A percentile compares a stretch with the other conserved stretches of the same genome.
Evolutionary conservation across 2,113 vertebrate genomes (phyloP).

Genomic region (Xenopus tropicalis): DNA sequence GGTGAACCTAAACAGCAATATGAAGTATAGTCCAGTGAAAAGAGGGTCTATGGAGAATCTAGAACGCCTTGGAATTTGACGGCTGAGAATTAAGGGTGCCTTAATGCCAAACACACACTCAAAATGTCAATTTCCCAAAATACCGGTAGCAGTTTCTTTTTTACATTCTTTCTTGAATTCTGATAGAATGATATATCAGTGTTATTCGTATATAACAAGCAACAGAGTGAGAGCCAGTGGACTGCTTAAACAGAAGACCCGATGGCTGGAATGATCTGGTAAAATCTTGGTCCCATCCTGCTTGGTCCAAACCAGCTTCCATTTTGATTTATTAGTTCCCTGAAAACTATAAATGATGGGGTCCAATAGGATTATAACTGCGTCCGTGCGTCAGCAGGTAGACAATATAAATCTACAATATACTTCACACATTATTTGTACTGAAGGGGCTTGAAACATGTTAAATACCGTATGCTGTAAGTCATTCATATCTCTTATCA

Average conservation of each 20-base stretch:
- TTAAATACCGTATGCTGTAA: too few species aligned
- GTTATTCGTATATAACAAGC: background rate
- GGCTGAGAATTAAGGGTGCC: background rate
- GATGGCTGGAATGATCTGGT: background rate
- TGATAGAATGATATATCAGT: background rate
- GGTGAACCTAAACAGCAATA: background rate
- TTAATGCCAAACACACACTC: conserved; percentile 4
- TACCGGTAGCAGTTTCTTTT: background rate
- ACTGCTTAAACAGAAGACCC: background rate
- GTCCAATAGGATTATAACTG: too few species aligned
- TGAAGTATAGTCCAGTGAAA: background rate
- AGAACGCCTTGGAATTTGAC: background rate
- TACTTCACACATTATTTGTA: too few species aligned
- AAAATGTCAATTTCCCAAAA: background rate
- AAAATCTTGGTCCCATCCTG: conserved; percentile 2
- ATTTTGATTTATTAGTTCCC: too few species aligned
- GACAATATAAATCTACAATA: too few species aligned
- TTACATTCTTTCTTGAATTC: background rate
- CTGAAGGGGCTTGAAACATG: too few species aligned
- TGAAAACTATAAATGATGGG: too few species aligned
- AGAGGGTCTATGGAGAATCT: background rate
- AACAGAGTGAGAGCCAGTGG: background rate
- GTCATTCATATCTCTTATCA: too few species aligned
- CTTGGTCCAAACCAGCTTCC: conserved; percentile 1
- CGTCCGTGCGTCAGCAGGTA: background rate